Evolutionary conservation across 2,113 vertebrate genomes (phyloP).

Genomic region (Muntiacus reevesi): DNA sequence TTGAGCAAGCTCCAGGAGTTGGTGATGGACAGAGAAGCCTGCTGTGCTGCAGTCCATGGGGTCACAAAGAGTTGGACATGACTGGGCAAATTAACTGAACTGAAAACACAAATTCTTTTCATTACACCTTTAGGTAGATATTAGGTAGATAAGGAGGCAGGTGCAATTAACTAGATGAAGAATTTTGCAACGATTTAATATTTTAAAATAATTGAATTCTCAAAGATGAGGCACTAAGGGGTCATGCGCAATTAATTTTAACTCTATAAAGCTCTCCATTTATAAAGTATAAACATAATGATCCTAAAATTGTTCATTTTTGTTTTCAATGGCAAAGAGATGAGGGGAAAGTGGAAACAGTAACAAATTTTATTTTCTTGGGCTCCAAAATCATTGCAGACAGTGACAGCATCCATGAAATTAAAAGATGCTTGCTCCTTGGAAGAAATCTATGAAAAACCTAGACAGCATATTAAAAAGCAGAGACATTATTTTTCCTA

Average conservation of each 20-base stretch:
- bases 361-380: background rate
- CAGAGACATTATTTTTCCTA: background rate
- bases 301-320: background rate
- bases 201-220: background rate
- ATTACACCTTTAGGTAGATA: background rate
- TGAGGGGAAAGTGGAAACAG: background rate
- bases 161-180: background rate
- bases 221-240: background rate
- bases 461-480: background rate
- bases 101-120: background rate
- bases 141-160: background rate
- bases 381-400: background rate
- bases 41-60: background rate
- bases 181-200: background rate
- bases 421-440: background rate
- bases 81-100: background rate
- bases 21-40: background rate
- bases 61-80: background rate
- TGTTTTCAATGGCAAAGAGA: background rate
- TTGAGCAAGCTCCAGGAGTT: background rate
- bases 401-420: background rate
- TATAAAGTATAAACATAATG: background rate
- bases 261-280: background rate
- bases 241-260: background rate
- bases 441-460: background rate